Conservation (phyloP, 2,888 invertebrate species). For the Halictus quadricinctus region DNA sequence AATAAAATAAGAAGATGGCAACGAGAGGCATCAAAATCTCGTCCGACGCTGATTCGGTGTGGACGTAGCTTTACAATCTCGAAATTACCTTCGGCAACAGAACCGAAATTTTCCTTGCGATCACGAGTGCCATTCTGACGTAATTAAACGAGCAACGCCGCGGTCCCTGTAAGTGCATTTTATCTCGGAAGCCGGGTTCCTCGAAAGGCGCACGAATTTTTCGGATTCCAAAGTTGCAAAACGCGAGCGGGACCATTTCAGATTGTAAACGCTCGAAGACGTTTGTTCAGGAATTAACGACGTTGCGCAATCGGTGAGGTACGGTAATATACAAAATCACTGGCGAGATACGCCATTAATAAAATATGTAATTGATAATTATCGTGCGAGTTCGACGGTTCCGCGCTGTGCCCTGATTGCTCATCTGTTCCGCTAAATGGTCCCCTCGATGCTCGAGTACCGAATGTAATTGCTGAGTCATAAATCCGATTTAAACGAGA, state of each 20-base stretch:
- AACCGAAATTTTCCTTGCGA: not conserved
- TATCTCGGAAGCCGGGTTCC: constrained; percentile 20
- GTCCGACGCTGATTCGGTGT: not conserved
- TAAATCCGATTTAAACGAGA: constrained; percentile 32
- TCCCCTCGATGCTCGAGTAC: not conserved
- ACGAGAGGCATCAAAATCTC: not conserved
- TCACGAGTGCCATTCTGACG: not conserved
- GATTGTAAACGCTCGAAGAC: not conserved
- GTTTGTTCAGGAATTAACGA: constrained; percentile 20
- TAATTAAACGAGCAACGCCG: constrained; percentile 13
- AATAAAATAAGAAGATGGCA: not conserved
- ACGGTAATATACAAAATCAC: constrained; percentile 9
- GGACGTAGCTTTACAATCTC: not conserved
- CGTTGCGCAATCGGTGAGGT: constrained; percentile 36
- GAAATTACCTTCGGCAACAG: not conserved
- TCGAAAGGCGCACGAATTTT: constrained; percentile 19
- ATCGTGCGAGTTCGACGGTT: constrained; percentile 22
- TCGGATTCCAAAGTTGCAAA: constrained; percentile 32
- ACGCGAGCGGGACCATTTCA: not conserved
- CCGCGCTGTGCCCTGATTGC: constrained; percentile 26
- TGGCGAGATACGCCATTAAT: constrained; percentile 24
- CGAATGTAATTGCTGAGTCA: constrained; percentile 20
- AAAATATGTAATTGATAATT: constrained; percentile 38
- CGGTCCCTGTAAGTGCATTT: not conserved
- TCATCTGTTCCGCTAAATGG: constrained; percentile 16